These are phyloP conservation scores for Euplagia quadripunctaria DNA, from an alignment of 2,888 invertebrate species.

Conservation along the genomic window DNA sequence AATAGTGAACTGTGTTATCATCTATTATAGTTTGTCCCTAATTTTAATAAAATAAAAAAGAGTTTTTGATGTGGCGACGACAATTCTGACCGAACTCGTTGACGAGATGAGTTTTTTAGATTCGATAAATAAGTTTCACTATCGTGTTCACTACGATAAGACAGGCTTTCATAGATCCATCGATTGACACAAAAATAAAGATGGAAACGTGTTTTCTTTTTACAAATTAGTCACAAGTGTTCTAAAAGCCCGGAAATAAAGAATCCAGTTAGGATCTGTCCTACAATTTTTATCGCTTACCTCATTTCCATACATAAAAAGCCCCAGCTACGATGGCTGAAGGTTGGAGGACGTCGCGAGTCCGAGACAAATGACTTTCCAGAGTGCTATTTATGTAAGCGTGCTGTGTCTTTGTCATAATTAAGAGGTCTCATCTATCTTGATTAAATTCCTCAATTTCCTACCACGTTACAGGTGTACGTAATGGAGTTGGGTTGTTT, in stretches of 20 bases:
- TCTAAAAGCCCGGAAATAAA: constrained; percentile 8
- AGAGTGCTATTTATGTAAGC: constrained; percentile 43
- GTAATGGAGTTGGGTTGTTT: neutral
- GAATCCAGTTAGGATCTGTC: constrained; percentile 33
- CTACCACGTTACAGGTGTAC: constrained; percentile 20
- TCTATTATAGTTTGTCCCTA: too few species aligned
- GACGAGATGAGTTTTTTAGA: neutral
- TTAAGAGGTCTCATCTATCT: constrained; percentile 57
- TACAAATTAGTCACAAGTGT: neutral
- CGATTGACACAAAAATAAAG: too few species aligned
- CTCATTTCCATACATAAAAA: constrained; percentile 31
- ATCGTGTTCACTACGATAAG: too few species aligned
- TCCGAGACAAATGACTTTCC: constrained; percentile 37
- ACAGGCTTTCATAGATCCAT: too few species aligned
- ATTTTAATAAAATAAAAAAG: too few species aligned
- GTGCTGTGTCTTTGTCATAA: constrained; percentile 55
- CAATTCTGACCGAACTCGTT: fast-evolving
- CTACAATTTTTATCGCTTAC: constrained; percentile 25
- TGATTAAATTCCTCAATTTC: constrained; percentile 54
- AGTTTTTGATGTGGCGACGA: too few species aligned
- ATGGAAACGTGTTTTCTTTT: too few species aligned
- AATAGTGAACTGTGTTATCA: too few species aligned
- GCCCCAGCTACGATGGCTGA: constrained; percentile 18
- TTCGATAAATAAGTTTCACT: too few species aligned
- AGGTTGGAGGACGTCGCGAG: constrained; percentile 12